Conservation (phyloP, 1,140 invertebrate genomes). For the Zaprionus tsacasi region DNA sequence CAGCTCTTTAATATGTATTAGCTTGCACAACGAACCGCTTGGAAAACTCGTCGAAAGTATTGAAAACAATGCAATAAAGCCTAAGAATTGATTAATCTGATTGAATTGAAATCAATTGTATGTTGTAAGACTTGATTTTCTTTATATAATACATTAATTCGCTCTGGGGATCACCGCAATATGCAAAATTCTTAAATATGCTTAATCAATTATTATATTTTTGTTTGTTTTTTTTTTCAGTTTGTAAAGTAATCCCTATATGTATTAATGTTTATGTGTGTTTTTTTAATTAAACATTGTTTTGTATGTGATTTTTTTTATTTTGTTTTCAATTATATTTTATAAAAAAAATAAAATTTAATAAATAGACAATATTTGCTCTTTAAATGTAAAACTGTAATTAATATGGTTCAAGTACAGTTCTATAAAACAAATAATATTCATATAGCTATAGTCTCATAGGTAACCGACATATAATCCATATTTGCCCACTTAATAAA, state of each 20-base stretch:
- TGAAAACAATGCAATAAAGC: slow-evolving; percentile 4
- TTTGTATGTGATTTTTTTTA: background rate
- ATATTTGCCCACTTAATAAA: too few relatives aligned
- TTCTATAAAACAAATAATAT: too few relatives aligned
- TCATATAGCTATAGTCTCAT: too few relatives aligned
- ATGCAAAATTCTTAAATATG: background rate
- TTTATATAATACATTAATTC: too few relatives aligned
- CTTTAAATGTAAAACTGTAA: too few relatives aligned
- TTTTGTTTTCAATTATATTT: too few relatives aligned
- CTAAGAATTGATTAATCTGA: background rate
- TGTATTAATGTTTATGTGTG: background rate
- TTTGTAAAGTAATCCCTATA: background rate
- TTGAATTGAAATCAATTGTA: background rate
- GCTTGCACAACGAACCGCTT: background rate
- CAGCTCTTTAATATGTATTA: slow-evolving; percentile 1
- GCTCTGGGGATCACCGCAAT: background rate
- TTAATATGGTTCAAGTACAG: too few relatives aligned
- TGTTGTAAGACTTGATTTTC: too few relatives aligned
- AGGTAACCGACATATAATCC: too few relatives aligned
- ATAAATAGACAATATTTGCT: too few relatives aligned
- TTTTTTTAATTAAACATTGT: background rate
- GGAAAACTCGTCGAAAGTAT: background rate
- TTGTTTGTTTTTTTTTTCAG: too few relatives aligned
- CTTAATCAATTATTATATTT: background rate
- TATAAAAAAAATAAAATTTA: too few relatives aligned